Base-by-base conservation (phyloP, 2,113 vertebrate genomes). In the Epinephelus cyanopodus region DNA sequence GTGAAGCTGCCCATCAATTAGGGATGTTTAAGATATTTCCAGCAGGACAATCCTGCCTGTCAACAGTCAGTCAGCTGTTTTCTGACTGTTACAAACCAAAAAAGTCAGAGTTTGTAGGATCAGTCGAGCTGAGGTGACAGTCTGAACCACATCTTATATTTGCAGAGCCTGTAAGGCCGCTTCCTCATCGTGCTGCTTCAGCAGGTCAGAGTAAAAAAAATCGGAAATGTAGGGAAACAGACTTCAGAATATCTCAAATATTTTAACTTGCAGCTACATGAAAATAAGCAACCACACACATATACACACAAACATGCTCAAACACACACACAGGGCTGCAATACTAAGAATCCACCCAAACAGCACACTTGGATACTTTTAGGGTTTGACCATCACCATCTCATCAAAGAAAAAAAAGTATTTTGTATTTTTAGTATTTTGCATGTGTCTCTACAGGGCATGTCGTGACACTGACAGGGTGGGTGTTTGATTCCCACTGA, bases 81-180 rank as follows among this genome's bases (percentile, higher is more conserved):
- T 67, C n/a, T 47, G 61, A 14, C 3, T 0, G 23, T 45, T 12
- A 45, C 9, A 45, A 45, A 74, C 33, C 13, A 67, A 73, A 86
- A 87, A 23, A 45, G 53, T 33, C 71, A 63, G 65, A 67, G 60
- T 56, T 50, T 17, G 66, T 70, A 50, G 2, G 54, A 74, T 66
- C 29, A 17, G 67, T 33, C 4, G 11, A 48, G 65, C 66, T 68
- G 53, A 77, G 19, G 21, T 2, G 45, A 39, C 5, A 17, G n/a
- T 10, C 33, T 58, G 27, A 23, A 60, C 18, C 61, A n/a, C 33
- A 12, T 37, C 61, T 67, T 64, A 2, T 3, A 14, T 68, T 17
- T n/a, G 54, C 27, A 80, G 66, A 57, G 27, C 15, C 25, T 21
- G 9, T 0, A 5, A 64, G 14, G 60, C 3, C 1, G 6, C 42